A percentile compares a stretch with the other conserved stretches of the same genome.
These are phyloP conservation scores for Listronotus oregonensis DNA, from an alignment of 1,140 invertebrate genomes.

Conservation along the genomic window DNA sequence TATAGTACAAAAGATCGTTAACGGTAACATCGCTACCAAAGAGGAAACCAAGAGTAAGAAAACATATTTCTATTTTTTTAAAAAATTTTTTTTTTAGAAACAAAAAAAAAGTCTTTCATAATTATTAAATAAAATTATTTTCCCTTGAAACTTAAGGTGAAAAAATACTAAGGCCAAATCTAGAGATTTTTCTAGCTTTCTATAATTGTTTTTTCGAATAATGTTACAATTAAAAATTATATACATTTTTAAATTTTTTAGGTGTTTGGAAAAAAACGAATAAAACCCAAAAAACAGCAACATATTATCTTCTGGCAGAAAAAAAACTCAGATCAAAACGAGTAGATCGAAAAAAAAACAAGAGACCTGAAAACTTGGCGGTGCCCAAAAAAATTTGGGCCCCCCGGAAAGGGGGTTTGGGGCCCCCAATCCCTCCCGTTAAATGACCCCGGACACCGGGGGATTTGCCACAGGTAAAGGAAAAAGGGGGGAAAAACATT, in stretches of 20 bases:
- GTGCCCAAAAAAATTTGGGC: conserved; percentile 49
- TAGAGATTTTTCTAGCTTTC: no score
- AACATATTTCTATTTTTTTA: no score
- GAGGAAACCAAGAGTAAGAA: conserved; percentile 88
- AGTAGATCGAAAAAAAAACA: conserved; percentile 63
- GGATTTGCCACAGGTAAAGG: conserved; percentile 65
- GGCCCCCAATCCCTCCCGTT: conserved; percentile 53
- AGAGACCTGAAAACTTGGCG: conserved; percentile 54
- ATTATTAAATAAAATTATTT: no score
- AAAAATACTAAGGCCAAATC: no score
- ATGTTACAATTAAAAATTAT: no score
- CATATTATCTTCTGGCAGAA: conserved; percentile 96
- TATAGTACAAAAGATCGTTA: conserved; percentile 96
- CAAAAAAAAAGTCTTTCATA: no score
- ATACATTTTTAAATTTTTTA: conserved; percentile 56
- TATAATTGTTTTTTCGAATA: no score
- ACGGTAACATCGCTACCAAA: conserved; percentile 90
- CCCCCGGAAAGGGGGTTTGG: conserved; percentile 53
- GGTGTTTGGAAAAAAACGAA: conserved; percentile 91
- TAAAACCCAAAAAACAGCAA: conserved; percentile 99
- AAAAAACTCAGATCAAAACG: conserved; percentile 78
- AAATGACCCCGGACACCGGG: conserved; percentile 64
- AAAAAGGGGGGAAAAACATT: background rate
- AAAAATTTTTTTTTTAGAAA: no score
- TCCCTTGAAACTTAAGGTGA: no score